Percentiles rank a stretch among this genome's conserved stretches.
phyloP scores from a whole-genome alignment of 2,888 invertebrate species.

The Eristalinus sepulchralis region DNA sequence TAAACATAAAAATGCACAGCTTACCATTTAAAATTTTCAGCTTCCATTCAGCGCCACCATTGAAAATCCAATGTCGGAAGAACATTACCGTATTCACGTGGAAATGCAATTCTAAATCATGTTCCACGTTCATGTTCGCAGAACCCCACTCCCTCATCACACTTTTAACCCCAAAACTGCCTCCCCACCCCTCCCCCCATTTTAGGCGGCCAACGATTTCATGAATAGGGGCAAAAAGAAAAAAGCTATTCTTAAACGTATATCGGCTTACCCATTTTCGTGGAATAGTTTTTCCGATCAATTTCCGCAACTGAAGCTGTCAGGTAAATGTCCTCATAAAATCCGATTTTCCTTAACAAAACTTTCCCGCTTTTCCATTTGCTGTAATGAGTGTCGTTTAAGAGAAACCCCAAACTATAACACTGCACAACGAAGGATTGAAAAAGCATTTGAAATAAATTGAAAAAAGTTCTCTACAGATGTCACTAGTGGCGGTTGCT shows the following conservation, averaged over 20 bases:
- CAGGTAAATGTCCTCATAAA: conserved; percentile 31
- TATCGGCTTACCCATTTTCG: not conserved
- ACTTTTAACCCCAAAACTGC: not conserved
- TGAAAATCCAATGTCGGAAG: not conserved
- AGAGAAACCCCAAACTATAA: not conserved
- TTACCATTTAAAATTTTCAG: not conserved
- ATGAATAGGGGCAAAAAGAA: not conserved
- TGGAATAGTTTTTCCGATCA: not conserved
- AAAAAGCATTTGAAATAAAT: conserved; percentile 41
- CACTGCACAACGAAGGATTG: conserved; percentile 11
- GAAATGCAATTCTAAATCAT: not conserved
- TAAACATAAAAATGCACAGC: too few species aligned
- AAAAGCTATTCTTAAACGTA: not conserved
- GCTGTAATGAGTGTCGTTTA: conserved; percentile 26
- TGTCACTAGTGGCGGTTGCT: conserved; percentile 35
- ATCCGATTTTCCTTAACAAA: not conserved
- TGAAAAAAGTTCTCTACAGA: conserved; percentile 52
- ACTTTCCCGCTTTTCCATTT: conserved; percentile 25
- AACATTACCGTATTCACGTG: not conserved
- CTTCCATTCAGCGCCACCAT: not conserved
- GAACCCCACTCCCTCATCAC: not conserved
- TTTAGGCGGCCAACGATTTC: not conserved
- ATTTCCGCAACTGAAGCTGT: conserved; percentile 14
- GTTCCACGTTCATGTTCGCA: not conserved
- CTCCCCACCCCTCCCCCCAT: not conserved